These are phyloP conservation scores for Clangula hyemalis DNA, from an alignment of 2,797 vertebrate species.

Conservation along the genomic window DNA sequence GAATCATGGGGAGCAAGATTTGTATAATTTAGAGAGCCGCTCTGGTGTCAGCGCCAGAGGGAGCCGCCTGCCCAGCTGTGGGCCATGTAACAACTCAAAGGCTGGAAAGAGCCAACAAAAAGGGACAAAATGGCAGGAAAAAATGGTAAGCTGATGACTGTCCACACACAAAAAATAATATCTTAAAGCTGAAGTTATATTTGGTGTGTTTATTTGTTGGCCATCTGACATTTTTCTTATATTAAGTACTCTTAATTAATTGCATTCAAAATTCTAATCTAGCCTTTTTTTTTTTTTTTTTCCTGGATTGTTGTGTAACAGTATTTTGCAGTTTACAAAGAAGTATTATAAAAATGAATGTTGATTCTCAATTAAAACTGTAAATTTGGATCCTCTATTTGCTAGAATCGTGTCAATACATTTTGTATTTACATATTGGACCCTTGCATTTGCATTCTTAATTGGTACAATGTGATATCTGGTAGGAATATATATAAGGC, in stretches of 20 bases:
- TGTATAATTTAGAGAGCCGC: not conserved
- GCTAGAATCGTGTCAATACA: not conserved
- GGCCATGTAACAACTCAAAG: not conserved
- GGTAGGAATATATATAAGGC: not conserved
- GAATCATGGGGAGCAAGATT: not conserved
- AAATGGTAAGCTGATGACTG: not conserved
- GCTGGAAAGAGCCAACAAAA: not conserved
- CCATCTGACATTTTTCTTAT: not conserved
- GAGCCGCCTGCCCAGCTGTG: constrained; percentile 76
- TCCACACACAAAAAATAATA: not conserved
- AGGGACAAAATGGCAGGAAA: constrained; percentile 8
- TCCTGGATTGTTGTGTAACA: not conserved
- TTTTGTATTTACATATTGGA: not conserved
- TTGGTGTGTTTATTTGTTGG: not conserved
- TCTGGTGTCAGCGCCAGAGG: constrained; percentile 75
- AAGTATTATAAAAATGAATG: not conserved
- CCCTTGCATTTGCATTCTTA: not conserved
- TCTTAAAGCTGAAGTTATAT: constrained; percentile 1
- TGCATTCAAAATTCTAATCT: not conserved
- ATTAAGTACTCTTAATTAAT: not conserved
- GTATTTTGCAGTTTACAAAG: not conserved
- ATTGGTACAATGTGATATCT: not conserved
- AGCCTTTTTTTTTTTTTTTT: not conserved
- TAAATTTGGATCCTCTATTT: not conserved
- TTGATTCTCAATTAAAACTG: not conserved